Base-by-base conservation (phyloP, 2,888 invertebrate species). In the Microctonus hyperodae region DNA sequence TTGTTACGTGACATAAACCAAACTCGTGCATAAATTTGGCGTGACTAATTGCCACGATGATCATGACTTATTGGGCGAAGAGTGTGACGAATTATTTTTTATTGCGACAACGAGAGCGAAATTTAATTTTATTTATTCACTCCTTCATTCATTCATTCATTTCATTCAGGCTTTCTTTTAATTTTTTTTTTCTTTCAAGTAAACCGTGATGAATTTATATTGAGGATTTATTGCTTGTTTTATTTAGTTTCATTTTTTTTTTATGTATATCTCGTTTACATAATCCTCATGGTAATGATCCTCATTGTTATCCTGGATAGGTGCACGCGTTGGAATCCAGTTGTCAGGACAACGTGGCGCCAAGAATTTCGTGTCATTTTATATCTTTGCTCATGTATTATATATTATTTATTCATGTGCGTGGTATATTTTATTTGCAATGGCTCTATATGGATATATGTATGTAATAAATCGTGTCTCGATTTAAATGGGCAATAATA, bases 41-140 rank as follows among this genome's bases (percentile, higher is more conserved):
- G 53, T 53, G 53, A 53, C 53, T 53, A 53, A 53, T 53, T 53
- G 25, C 23, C 53, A n/a, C 53, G 53, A 53, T 53, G 53, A 53
- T 53, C 53, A 25, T 53, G 53, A 53, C 25, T 53, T 53, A 53
- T 53, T 53, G 53, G n/a, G 25, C 44, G 44, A 44, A 44, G 44
- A 44, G 16, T 16, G 44, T 44, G 16, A 44, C 44, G 44, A 44
- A 44, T 16, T 44, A 44, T 44, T 44, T 44, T 44, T 44, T 44
- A 44, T 44, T 44, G 44, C 44, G 37, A 37, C 37, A 44, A 44
- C 44, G 16, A 44, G 44, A 44, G 44, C 44, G 16, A 44, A 9
- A 44, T 44, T 44, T 44, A 16, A 44, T 44, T 44, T 44, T 44
- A 44, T 44, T 44, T 20, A 44, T 44, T 7, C 28, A 5, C 44